Evolutionary conservation across 1,140 invertebrate species (phyloP), one percentile per base, ranked within the genome.

Genomic region (Drosophila paulistorum): DNA sequence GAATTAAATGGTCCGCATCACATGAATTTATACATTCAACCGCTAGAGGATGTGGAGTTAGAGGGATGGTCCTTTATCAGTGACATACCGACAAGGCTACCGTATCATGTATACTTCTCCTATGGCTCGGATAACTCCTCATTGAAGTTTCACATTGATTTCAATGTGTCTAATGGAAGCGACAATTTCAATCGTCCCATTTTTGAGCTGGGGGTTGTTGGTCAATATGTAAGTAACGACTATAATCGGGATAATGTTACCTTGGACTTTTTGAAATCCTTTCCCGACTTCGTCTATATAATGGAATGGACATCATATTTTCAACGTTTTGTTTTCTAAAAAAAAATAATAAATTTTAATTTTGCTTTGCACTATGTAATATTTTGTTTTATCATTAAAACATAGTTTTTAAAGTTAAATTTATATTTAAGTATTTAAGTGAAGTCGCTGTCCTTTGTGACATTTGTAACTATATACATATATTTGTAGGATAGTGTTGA

Each of bases 41-140:
- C 95, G 0, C 90, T 93, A 37, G 79, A 92, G 42, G 93, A 93
- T 63, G 93, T 95, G 9, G 81, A 92, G 41, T 87, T 97, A 17
- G 74, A 91, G 30, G 91, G 92, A 30, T 96, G 96, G 95, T 95
- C 94, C 60, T 93, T 96, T 33, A 91, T 94, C 7, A 91, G 94
- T 42, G 93, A 92, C 13, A 86, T 93, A 71, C 94, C 92, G 67
- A 86, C 74, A 48, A 77, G 93, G 63, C 93, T 13, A 93, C 86
- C 95, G 2, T 96, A 95, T 90, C 96, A 95, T 77, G 92, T 96
- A 66, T 96, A 94, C 91, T 95, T 95, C 82, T 93, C 94, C 1
- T 94, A 94, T 81, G 94, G 94, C 4, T 92, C 93, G 30, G 91
- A 94, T 67, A 93, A 93, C 45, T 84, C 93, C 48, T 94, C 95